phyloP scores from a whole-genome alignment of 2,797 vertebrate species.

The Phataginus tetradactyla region DNA sequence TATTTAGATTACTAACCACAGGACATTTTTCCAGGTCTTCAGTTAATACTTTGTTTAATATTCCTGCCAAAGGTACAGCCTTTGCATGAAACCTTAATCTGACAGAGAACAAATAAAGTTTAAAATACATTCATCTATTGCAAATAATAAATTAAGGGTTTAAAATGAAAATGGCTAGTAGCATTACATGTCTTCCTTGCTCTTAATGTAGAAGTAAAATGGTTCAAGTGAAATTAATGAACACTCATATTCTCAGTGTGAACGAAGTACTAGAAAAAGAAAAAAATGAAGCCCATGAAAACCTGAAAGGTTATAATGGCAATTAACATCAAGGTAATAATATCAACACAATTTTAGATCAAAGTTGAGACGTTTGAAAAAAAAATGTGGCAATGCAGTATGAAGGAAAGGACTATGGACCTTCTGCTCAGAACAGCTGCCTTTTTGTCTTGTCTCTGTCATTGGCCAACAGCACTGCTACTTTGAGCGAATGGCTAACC shows the following conservation, averaged over 20 bases:
- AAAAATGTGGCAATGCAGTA: not conserved
- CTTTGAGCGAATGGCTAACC: not conserved
- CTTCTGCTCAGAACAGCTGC: not conserved
- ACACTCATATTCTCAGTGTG: not conserved
- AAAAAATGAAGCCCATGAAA: constrained; percentile 18
- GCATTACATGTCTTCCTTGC: not conserved
- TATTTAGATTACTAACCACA: constrained; percentile 55
- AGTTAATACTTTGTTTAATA: constrained; percentile 7
- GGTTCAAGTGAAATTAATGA: constrained; percentile 49
- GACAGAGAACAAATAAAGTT: constrained; percentile 41
- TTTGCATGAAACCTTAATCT: constrained; percentile 20
- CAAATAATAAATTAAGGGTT: constrained; percentile 50
- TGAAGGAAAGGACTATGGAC: constrained; percentile 46
- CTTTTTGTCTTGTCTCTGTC: not conserved
- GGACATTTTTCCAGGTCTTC: constrained; percentile 39
- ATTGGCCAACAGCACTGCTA: not conserved
- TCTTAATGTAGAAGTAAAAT: constrained; percentile 52
- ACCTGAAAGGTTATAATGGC: constrained; percentile 50
- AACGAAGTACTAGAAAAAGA: not conserved
- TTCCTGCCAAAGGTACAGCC: not conserved
- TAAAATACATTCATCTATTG: constrained; percentile 59
- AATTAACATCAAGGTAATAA: constrained; percentile 41
- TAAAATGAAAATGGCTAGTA: constrained; percentile 32
- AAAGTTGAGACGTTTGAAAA: constrained; percentile 53
- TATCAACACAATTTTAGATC: constrained; percentile 45